Conservation (phyloP, 2,797 vertebrate species). For the Gephyroberyx darwinii region DNA sequence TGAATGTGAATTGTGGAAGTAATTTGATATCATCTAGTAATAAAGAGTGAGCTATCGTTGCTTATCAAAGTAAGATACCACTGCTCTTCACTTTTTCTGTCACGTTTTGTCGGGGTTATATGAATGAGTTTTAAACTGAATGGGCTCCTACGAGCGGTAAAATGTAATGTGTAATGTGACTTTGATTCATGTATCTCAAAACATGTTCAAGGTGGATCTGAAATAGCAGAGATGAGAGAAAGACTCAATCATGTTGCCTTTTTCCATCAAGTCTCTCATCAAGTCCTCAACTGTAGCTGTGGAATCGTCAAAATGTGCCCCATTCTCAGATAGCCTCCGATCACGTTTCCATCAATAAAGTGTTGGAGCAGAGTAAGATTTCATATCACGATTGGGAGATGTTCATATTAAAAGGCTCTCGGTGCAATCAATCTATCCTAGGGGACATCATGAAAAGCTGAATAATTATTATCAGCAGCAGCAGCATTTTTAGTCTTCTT, state of each 20-base stretch:
- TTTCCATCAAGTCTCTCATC: conserved; percentile 42
- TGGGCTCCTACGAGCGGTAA: not conserved
- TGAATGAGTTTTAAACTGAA: conserved; percentile 18
- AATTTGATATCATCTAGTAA: conserved; percentile 7
- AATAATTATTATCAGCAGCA: conserved; percentile 70
- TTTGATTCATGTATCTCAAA: not conserved
- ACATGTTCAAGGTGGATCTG: not conserved
- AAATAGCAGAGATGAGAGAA: conserved; percentile 37
- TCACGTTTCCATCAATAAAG: conserved; percentile 75
- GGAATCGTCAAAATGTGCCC: conserved; percentile 54
- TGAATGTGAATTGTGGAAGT: not conserved
- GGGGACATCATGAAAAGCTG: conserved; percentile 63
- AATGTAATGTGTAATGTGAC: conserved; percentile 27
- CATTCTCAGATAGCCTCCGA: conserved; percentile 60
- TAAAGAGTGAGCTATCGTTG: conserved; percentile 3
- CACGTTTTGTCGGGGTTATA: not conserved
- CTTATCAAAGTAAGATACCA: conserved; percentile 10
- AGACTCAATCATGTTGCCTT: conserved; percentile 29
- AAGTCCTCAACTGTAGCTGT: conserved; percentile 51
- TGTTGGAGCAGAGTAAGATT: conserved; percentile 68
- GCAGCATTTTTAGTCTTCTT: conserved; percentile 63
- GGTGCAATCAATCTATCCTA: conserved; percentile 77
- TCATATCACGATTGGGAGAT: conserved; percentile 74
- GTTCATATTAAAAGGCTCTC: conserved; percentile 77
- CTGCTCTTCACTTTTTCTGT: not conserved